Evolutionary conservation across 1,140 invertebrate species (phyloP), one percentile per base, ranked within the genome.

Genomic region (Zaprionus lachaisei): DNA sequence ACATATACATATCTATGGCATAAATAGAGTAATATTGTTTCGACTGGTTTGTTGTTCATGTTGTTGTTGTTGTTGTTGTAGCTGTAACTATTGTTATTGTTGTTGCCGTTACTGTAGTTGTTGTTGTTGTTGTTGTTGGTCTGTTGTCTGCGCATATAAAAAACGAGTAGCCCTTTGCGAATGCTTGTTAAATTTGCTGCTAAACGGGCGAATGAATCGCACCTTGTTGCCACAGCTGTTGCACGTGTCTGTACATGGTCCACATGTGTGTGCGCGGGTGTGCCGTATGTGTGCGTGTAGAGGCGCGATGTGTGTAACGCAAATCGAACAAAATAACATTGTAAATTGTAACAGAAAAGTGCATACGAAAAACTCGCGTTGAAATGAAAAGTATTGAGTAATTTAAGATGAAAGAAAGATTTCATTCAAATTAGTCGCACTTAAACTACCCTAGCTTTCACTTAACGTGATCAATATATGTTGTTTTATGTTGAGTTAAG

Each of bases 11-110:
- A 54, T 68, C 20, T 63, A 62, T 65, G 22, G 34, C 51, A 34
- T 22, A 44, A 57, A 66, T 57, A 24, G n/a, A 66, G 37, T 57
- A 56, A 34, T 72, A 72, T 75, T 72, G 69, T 61, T 47, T 47
- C 47, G 57, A 22, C 20, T 51, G 22, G 47, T 64, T 56, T 82
- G 67, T 51, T 51, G 47, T 51, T 51, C 47, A 24, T 73, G 61
- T 79, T 57, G 58, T 55, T 66, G 58, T 72, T 63, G 4, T 34
- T 63, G 47, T 14, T 49, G 41, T 57, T 61, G 63, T 56, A 56
- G 57, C 38, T 75, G 51, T 79, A 62, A 31, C 37, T 83, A 64
- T 79, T 64, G 44, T 68, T 73, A 38, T 66, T 74, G 38, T 55
- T 20, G 28, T 31, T 34, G 31, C 9, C 3, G 34, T 11, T 73